Evolutionary conservation across 2,797 vertebrate species (phyloP), one percentile per base, ranked within the genome.

Genomic region (Telmatherina bonti): DNA sequence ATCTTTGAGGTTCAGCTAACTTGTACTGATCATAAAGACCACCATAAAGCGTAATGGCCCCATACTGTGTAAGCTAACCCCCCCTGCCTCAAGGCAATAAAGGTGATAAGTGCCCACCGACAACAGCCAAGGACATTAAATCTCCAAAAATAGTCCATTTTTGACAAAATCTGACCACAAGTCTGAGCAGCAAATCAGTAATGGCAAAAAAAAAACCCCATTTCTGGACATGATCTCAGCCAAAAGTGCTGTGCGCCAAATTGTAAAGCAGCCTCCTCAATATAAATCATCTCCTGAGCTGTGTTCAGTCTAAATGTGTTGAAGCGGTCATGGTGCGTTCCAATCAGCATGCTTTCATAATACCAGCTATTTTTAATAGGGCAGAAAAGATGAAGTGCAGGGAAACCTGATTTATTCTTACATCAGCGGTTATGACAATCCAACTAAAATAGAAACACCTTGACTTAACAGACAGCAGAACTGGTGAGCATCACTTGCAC

Each of bases 121-220:
- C 72, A 84, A 70, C 72, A 84, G 84, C 88, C 85, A 91, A 82
- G 85, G 53, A 78, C 72, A 78, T 82, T 85, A 76, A 72, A 82
- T 72, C 56, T 84, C 90, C 83, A 51, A 88, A 92, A 93, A 93
- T 91, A 92, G 89, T 70, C 18, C 0, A 57, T 79, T 79, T 88
- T 86, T 77, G 67, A 86, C 75, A 30, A 68, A 82, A 78, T 81
- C 75, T 77, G 80, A 85, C 78, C 65, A 55, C 64, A 78, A 68
- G 58, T 83, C 81, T 70, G 63, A 53, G 56, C 27, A 64, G 71
- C 63, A 69, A 80, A 80, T 31, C 77, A 31, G 65, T 61, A 67
- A 67, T 27, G 85, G 73, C 68, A 85, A 76, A 82, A 83, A 85
- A 76, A 82, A 83, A 62, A 79, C 67, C 8, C 51, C 51, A 66